A percentile compares a stretch with the other conserved stretches of the same genome.
phyloP scores from a whole-genome alignment of 1,140 invertebrate genomes.

The Cotesia chilonis region DNA sequence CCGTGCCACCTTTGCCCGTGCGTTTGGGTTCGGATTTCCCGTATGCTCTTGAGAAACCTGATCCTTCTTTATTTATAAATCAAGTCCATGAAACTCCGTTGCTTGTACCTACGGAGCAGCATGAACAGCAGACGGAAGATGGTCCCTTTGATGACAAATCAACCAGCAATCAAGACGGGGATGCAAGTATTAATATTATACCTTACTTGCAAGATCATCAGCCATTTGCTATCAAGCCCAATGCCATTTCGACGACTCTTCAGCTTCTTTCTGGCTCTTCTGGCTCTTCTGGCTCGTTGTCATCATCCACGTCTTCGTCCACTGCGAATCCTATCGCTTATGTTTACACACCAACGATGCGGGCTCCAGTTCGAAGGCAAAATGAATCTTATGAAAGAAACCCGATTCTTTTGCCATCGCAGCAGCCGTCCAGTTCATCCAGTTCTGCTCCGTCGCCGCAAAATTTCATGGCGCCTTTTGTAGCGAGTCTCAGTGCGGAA shows the following conservation, averaged over 20 bases:
- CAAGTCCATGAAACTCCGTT: constrained; percentile 57
- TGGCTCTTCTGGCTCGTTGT: constrained; percentile 10
- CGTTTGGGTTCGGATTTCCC: constrained; percentile 69
- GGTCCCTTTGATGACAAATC: constrained; percentile 9
- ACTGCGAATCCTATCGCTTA: constrained; percentile 59
- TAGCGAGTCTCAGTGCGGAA: constrained; percentile 71
- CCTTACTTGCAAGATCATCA: constrained; percentile 67
- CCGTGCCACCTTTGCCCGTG: constrained; percentile 51
- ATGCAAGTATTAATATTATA: constrained; percentile 61
- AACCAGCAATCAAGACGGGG: constrained; percentile 28
- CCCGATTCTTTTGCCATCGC: constrained; percentile 58
- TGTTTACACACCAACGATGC: constrained; percentile 58
- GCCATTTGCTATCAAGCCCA: constrained; percentile 62
- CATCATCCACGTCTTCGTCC: constrained; percentile 11
- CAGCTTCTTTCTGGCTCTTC: constrained; percentile 46
- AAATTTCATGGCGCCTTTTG: constrained; percentile 76
- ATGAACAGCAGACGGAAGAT: constrained; percentile 36
- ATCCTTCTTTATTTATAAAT: constrained; percentile 52
- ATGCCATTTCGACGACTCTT: constrained; percentile 58
- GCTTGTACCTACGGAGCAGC: constrained; percentile 56
- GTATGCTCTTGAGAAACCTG: constrained; percentile 70
- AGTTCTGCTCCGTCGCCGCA: constrained; percentile 64
- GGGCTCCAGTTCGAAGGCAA: constrained; percentile 43
- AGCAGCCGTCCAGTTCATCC: constrained; percentile 62
- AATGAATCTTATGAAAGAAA: constrained; percentile 43